Percentiles rank a stretch among this genome's conserved stretches.
Conservation (phyloP, 2,888 invertebrate genomes). For the Ophion ventricosus region DNA sequence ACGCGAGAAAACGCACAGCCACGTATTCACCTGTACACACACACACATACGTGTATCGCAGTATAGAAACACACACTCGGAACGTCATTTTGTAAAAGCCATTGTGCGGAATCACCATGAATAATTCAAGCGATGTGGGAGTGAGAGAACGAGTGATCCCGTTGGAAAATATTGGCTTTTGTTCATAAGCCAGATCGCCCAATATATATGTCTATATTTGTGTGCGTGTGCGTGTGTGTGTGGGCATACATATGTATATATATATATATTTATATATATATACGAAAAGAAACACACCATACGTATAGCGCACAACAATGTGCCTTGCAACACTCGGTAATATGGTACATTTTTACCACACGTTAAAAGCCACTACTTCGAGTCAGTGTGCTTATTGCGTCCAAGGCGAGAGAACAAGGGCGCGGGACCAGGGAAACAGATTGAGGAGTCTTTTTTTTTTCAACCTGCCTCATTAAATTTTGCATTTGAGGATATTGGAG, state of each 20-base stretch:
- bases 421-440: too few relatives aligned
- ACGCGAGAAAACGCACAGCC: slow-evolving; percentile 2
- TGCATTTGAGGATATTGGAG: too few relatives aligned
- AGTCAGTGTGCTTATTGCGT: too few relatives aligned
- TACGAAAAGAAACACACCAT: background rate
- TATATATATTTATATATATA: background rate
- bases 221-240: too few relatives aligned
- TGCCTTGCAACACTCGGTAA: too few relatives aligned
- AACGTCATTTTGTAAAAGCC: slow-evolving; percentile 56
- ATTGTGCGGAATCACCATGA: slow-evolving; percentile 58
- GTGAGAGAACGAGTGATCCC: slow-evolving; percentile 42
- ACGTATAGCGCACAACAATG: background rate
- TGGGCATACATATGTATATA: too few relatives aligned
- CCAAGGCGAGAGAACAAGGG: too few relatives aligned
- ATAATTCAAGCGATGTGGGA: slow-evolving; percentile 58
- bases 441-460: too few relatives aligned
- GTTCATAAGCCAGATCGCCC: slow-evolving; percentile 60
- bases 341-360: too few relatives aligned
- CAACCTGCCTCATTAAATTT: too few relatives aligned
- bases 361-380: too few relatives aligned
- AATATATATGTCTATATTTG: slow-evolving; percentile 18
- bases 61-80: background rate
- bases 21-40: background rate
- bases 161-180: slow-evolving; percentile 63
- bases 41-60: background rate